phyloP scores from a whole-genome alignment of 1,140 invertebrate species.

The Megathymus violae region DNA sequence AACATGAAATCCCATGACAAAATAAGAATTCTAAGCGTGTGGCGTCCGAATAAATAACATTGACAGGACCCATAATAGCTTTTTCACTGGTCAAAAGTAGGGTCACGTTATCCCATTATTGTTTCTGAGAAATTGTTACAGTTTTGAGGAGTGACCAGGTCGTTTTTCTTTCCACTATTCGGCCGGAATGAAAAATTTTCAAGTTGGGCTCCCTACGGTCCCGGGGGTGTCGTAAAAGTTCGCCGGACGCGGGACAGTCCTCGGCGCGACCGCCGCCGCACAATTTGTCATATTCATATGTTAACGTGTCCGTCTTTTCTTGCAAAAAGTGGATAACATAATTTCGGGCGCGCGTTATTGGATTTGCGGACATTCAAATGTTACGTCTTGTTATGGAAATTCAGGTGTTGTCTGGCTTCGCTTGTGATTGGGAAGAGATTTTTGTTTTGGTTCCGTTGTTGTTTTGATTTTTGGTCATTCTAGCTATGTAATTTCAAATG shows the following conservation, averaged over 20 bases:
- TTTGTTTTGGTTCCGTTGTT: background rate
- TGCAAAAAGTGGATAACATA: slow-evolving; percentile 83
- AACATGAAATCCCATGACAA: slow-evolving; percentile 77
- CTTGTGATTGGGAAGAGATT: slow-evolving; percentile 8
- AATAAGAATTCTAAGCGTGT: slow-evolving; percentile 80
- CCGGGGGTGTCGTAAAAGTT: slow-evolving; percentile 78
- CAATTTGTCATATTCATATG: slow-evolving; percentile 84
- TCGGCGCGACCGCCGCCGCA: slow-evolving; percentile 64
- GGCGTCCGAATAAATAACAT: slow-evolving; percentile 80
- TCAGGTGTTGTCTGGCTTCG: slow-evolving; percentile 68
- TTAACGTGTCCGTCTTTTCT: slow-evolving; percentile 81
- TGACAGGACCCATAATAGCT: slow-evolving; percentile 79
- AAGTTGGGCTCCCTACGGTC: slow-evolving; percentile 69
- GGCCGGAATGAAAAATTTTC: slow-evolving; percentile 80
- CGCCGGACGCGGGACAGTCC: slow-evolving; percentile 60
- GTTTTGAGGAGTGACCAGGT: slow-evolving; percentile 80
- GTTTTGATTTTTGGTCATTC: too few species aligned
- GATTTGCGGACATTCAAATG: slow-evolving; percentile 82
- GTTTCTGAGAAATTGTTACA: slow-evolving; percentile 83
- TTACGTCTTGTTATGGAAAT: slow-evolving; percentile 82
- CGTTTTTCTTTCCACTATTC: slow-evolving; percentile 76
- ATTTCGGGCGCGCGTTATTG: slow-evolving; percentile 72
- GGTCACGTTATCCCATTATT: slow-evolving; percentile 77
- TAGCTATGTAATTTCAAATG: too few species aligned
- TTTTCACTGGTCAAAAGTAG: slow-evolving; percentile 68